Conservation (phyloP, 2,888 invertebrate species). For the Epirrhoe alternata region DNA sequence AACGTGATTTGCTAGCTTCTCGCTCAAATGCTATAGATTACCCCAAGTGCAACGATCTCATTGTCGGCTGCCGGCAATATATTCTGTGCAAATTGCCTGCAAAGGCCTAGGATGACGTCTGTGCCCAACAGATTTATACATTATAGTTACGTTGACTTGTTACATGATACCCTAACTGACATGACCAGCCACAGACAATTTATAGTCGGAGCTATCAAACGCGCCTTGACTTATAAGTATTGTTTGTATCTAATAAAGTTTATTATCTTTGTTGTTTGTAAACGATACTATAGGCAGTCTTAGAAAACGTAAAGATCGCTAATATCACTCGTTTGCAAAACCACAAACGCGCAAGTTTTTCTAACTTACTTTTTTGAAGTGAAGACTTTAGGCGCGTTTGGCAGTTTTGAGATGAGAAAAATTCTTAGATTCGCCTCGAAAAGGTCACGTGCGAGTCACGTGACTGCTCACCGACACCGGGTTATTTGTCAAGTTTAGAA, state of each 20-base stretch:
- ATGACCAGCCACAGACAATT: constrained; percentile 25
- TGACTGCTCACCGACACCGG: no score
- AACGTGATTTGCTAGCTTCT: not conserved
- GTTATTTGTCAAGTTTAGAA: no score
- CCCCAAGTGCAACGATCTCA: constrained; percentile 21
- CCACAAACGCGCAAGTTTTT: no score
- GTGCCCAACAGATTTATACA: constrained; percentile 63
- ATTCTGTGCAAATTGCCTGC: constrained; percentile 59
- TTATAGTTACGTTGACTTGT: constrained; percentile 68
- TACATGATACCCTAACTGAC: constrained; percentile 62
- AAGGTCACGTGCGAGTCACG: no score
- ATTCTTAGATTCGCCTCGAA: no score
- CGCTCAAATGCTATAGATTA: constrained; percentile 13
- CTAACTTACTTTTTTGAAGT: no score
- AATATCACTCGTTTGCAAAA: no score
- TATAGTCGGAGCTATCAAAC: constrained; percentile 20
- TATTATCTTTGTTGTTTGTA: constrained; percentile 10
- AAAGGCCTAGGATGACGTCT: constrained; percentile 67
- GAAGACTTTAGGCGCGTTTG: no score
- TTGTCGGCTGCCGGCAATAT: constrained; percentile 47
- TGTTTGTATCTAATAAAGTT: constrained; percentile 21
- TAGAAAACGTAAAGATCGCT: no score
- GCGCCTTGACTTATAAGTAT: constrained; percentile 21
- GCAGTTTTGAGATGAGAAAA: no score
- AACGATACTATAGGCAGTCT: no score